Conservation (phyloP, 2,888 invertebrate species). For the Meliscaeva auricollis region DNA sequence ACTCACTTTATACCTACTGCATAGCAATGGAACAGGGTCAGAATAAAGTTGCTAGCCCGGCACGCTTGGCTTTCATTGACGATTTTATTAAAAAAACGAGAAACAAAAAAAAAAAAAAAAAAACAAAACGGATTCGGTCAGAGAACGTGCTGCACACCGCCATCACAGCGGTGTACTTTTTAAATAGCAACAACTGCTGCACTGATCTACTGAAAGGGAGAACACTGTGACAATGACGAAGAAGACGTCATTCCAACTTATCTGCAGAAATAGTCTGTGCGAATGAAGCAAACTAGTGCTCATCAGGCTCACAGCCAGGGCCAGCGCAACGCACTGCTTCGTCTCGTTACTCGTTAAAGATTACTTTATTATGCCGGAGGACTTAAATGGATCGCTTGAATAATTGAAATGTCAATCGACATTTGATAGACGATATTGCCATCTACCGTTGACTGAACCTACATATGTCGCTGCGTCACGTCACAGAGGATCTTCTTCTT, state of each 20-base stretch:
- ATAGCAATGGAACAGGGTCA: conserved; percentile 63
- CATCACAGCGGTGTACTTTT: conserved; percentile 19
- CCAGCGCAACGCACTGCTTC: background rate
- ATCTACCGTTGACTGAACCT: conserved; percentile 75
- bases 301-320: background rate
- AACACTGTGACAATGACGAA: conserved; percentile 25
- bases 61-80: conserved; percentile 25
- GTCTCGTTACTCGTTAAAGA: conserved; percentile 56
- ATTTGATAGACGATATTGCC: conserved; percentile 73
- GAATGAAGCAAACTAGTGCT: conserved; percentile 21
- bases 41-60: conserved; percentile 43
- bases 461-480: conserved; percentile 73
- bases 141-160: conserved; percentile 6
- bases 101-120: background rate
- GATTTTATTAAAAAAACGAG: conserved; percentile 12
- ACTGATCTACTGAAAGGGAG: conserved; percentile 44
- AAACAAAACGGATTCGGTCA: conserved; percentile 44
- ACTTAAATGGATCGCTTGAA: conserved; percentile 75
- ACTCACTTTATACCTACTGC: conserved; percentile 28
- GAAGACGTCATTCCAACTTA: conserved; percentile 41
- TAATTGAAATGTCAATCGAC: conserved; percentile 76
- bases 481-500: conserved; percentile 64
- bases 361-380: conserved; percentile 69
- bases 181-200: conserved; percentile 31
- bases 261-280: conserved; percentile 14